Evolutionary conservation across 2,797 vertebrate genomes (phyloP), one percentile per base, ranked within the genome.

Genomic region (Picus viridis): DNA sequence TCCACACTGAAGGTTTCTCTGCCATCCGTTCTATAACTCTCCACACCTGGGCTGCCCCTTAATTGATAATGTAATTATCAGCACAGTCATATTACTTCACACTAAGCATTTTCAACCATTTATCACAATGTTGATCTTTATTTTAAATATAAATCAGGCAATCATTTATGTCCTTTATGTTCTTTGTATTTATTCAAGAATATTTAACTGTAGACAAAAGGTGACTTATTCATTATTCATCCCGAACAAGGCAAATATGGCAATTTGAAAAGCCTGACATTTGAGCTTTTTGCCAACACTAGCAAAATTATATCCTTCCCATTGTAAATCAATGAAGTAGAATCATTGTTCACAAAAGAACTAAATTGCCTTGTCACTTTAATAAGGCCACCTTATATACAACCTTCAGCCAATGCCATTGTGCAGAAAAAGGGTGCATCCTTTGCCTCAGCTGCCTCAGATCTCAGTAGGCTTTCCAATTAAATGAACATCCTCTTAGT

Each of bases 181-280:
- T 97, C 97, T 98, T 98, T 99, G 98, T 98, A 98, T 98, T 98
- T 98, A 97, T 98, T 98, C 98, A 98, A 98, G 98, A 98, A 99
- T 99, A 99, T 98, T 99, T 98, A 98, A 98, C 98, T 97, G 97
- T 97, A 99, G 98, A 99, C 99, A 99, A 99, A 98, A 99, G 98
- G 99, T 98, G 98, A 98, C 98, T 98, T 98, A 98, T 98, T 98
- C 98, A 98, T 98, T 98, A 98, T 98, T 98, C 98, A 99, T 98
- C 98, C 97, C 91, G 98, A 98, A 98, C 98, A 98, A 98, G 98
- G 98, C 98, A 97, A 98, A 96, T 97, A 98, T 98, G 98, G 98
- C 98, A 97, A 98, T 98, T 98, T 98, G 99, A 99, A 99, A 99
- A 98, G 98, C 98, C 98, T 98, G 98, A 99, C 98, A 99, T 99